phyloP scores from a whole-genome alignment of 2,888 invertebrate species.

The Drosophila flavopinicola region DNA sequence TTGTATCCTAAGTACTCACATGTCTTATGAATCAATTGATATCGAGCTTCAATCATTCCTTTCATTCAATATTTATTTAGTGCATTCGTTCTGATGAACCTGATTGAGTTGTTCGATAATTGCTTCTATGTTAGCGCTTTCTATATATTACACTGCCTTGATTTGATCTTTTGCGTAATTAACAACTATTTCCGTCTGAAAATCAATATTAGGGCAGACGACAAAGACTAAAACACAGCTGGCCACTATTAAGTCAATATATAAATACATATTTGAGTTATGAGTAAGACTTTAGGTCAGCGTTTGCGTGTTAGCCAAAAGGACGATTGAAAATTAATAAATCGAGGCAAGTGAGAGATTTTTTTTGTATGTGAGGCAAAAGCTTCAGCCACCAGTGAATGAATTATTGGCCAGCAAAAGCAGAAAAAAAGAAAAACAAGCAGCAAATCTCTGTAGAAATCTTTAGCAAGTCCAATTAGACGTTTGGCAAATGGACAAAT shows the following conservation, averaged over 20 bases:
- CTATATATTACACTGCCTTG: neutral
- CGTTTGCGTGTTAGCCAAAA: conserved; percentile 35
- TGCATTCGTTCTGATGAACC: too few species aligned
- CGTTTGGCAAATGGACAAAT: conserved; percentile 77
- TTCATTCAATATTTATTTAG: too few species aligned
- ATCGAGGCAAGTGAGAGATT: conserved; percentile 26
- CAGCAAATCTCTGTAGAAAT: conserved; percentile 75
- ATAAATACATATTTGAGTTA: conserved; percentile 35
- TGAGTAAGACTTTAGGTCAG: conserved; percentile 12
- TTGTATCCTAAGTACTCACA: too few species aligned
- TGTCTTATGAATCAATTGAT: too few species aligned
- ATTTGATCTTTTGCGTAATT: conserved; percentile 6
- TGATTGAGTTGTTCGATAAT: neutral
- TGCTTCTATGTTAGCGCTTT: neutral
- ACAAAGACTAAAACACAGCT: conserved; percentile 21
- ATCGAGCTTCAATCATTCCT: too few species aligned
- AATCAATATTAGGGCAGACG: conserved; percentile 35
- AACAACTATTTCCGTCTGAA: conserved; percentile 24
- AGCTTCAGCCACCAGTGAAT: conserved; percentile 8
- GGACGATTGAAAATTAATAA: conserved; percentile 64
- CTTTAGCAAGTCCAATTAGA: conserved; percentile 79
- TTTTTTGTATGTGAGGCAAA: conserved; percentile 3
- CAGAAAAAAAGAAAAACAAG: conserved; percentile 22
- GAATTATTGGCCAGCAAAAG: conserved; percentile 52
- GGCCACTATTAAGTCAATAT: conserved; percentile 22